Base-by-base conservation (phyloP, 2,113 vertebrate genomes). In the Hemiscyllium ocellatum region DNA sequence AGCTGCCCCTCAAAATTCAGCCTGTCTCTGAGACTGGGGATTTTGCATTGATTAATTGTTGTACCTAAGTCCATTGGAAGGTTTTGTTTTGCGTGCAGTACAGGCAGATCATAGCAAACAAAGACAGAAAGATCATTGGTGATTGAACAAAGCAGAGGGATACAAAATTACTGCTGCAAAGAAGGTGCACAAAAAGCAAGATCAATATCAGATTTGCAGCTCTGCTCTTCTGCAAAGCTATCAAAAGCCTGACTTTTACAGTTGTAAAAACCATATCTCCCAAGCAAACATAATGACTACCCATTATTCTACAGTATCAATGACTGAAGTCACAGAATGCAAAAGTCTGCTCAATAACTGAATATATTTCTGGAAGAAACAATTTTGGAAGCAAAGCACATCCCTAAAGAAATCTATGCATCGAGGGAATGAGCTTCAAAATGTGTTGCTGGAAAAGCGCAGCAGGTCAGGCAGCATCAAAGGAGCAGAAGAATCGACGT, bases 201-300 rank as follows among this genome's bases (percentile, higher is more conserved):
- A 61, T 7, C 10, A 61, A 61, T 12, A 61, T 61, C 12, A 8
- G 8, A 61, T 12, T 61, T 61, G 7, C 97, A 97, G 97, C 97
- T 97, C 98, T 97, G 98, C 97, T 98, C 97, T 97, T 97, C 97
- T 97, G 97, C 98, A 98, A 97, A 98, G 98, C 98, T 99, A 98
- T 99, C 98, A 98, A 98, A 47, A 98, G 98, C 97, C 97, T 98
- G 98, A 99, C 98, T 98, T 98, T 98, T 97, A 97, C 96, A 97
- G 97, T 96, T 98, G 98, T 72, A 97, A 98, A 97, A 96, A 97
- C 80, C 96, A 76, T 42, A 95, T 76, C 47, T 95, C 69, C 72
- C 94, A 95, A 70, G n/a, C n/a, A 95, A 96, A 97, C 97, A 97
- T 97, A 97, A 97, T 97, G 96, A 95, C 97, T 97, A 97, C 97